Evolutionary conservation across 64 coral and sea anemone species (phyloP), one percentile per base, ranked within the genome.

Genomic region (Pachyseris speciosa): DNA sequence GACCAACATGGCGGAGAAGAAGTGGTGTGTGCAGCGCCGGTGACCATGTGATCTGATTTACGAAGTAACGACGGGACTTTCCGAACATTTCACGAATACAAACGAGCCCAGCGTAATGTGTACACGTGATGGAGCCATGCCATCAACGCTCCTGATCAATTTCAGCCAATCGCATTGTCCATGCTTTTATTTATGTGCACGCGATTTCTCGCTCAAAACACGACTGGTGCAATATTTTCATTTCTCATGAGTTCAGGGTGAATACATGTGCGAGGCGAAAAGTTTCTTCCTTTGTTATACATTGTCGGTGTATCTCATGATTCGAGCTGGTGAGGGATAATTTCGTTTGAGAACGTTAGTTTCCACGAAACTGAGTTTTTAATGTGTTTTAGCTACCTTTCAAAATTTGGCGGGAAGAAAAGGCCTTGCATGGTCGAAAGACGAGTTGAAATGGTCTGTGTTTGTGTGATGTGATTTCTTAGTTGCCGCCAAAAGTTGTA

Each of bases 1-100:
- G 75, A 85, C 92, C 93, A 98, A 98, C 96, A 98, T 98, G 92
- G 96, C 93, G 92, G 87, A 92, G 85, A 90, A 88, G 60, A 92
- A 87, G 64, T n/a, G 81, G 67, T 31, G 76, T 37, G 87, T 34
- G 85, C 61, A 69, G 45, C 60, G 41, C 64, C 42, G 64, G 68
- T 85, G 66, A 76, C 67, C 94, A 96, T 92, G 94, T 96, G 94
- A 96, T 83, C 39, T 60, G 63, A 17, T 20, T 88, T 65, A 58
- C 94, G 94, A 96, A n/a, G 49, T 16, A 15, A 41, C 4, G 11
- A 86, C 74, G 90, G 71, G 22, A 45, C 5, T 77, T 55, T 34
- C 40, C 74, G 74, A 77, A 51, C 16, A 77, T 34, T 28, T 51
- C 16, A 4, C 69, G 37, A 72, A 40, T 22, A 72, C 15, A n/a